Evolutionary conservation across 2,797 vertebrate genomes (phyloP).

Genomic region (Otolemur crassicaudatus): DNA sequence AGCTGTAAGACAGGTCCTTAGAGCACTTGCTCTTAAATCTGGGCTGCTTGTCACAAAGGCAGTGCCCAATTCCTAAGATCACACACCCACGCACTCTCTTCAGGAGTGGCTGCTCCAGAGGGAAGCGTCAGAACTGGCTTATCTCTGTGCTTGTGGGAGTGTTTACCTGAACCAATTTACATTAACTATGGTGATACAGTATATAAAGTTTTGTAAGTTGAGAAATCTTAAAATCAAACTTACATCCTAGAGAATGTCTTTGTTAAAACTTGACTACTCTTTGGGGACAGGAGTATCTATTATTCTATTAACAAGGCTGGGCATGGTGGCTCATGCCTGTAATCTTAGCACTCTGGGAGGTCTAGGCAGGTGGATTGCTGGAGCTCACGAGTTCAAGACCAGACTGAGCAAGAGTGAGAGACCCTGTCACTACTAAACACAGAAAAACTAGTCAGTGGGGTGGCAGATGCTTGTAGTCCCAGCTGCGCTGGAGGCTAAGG

Average conservation of each 20-base stretch:
- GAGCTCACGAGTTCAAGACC: too few relatives aligned
- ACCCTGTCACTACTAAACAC: too few relatives aligned
- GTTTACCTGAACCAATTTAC: background rate
- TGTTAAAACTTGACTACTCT: background rate
- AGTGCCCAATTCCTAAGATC: background rate
- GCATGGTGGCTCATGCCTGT: too few relatives aligned
- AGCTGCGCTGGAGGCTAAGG: too few relatives aligned
- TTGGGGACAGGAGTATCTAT: background rate
- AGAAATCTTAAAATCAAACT: constrained; percentile 24
- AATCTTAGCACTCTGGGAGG: too few relatives aligned
- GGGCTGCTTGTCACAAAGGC: background rate
- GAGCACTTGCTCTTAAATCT: background rate
- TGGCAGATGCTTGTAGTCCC: too few relatives aligned
- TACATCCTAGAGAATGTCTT: background rate
- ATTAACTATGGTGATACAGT: background rate
- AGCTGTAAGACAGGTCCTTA: background rate
- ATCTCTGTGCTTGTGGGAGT: background rate
- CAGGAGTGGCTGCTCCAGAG: background rate
- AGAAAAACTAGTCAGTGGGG: too few relatives aligned
- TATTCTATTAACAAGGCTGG: background rate
- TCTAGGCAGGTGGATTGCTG: too few relatives aligned
- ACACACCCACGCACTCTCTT: background rate
- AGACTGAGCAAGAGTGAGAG: too few relatives aligned
- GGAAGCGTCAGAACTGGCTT: background rate
- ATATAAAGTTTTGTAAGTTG: background rate